Evolutionary conservation across 2,113 vertebrate species (phyloP), one percentile per base, ranked within the genome.

Genomic region (Tonatia bakeri): DNA sequence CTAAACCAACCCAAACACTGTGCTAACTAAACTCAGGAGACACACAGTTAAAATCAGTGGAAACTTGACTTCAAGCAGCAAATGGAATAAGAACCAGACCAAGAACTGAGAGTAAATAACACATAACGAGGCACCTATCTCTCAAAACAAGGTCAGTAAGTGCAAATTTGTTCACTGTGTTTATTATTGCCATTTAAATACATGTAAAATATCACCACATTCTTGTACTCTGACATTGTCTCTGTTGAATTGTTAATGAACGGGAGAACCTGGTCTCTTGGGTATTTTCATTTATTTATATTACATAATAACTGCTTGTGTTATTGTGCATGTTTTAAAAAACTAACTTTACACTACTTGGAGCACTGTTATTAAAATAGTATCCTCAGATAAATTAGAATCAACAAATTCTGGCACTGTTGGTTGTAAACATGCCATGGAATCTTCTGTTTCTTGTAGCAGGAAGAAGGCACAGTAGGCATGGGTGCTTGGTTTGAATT

Each of bases 391-490:
- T 61, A 61, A n/a, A 50, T 73, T 22, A 17, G 26, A 61, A 31
- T 31, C 24, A 20, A 61, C 33, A 56, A 19, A 12, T 36, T 65
- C 67, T 31, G 12, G 16, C 0, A 19, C 9, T 1, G 3, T 12
- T 36, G 22, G 36, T 33, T 54, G 24, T 31, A 69, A 75, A 12
- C 22, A 28, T 3, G 22, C 20, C 17, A 4, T 20, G 5, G 5
- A 22, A 2, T 19, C 11, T 15, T 5, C 26, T 15, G 22, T 7
- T 43, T 52, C 43, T 40, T 43, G 19, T 24, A 33, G 54, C 15
- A 10, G 20, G 45, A 1, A 1, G 16, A 56, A 11, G 15, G 1
- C 50, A 77, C 50, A 3, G 1, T 4, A 5, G 8, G 6, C 2
- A 9, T 0, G 1, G 4, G 5, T 3, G 11, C 1, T 1, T 20